phyloP scores from a whole-genome alignment of 2,888 invertebrate species.

The Lepas anatifera region DNA sequence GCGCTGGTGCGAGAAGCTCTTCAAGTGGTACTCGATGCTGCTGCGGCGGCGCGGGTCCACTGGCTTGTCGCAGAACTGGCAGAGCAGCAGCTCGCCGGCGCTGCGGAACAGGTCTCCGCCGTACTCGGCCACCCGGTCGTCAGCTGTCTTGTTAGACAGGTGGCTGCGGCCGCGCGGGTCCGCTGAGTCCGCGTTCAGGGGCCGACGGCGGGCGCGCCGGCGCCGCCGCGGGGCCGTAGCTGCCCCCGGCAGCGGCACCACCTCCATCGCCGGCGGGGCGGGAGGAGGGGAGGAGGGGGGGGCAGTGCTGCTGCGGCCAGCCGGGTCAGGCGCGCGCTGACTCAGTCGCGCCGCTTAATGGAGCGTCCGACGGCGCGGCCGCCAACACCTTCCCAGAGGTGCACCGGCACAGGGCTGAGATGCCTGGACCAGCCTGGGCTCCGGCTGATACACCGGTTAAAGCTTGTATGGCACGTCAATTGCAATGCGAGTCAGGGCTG shows the following conservation, averaged over 20 bases:
- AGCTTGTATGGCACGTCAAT: too few relatives aligned
- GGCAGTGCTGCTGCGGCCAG: not conserved
- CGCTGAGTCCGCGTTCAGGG: not conserved
- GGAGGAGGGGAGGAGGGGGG: too few relatives aligned
- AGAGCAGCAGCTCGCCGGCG: constrained; percentile 7
- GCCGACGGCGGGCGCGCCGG: not conserved
- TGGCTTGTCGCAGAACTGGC: constrained; percentile 9
- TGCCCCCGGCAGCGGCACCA: not conserved
- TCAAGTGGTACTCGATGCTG: constrained; percentile 11
- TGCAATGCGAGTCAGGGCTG: too few relatives aligned
- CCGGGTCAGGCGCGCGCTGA: not conserved
- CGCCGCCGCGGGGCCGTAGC: too few relatives aligned
- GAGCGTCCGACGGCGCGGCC: not conserved
- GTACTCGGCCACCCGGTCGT: constrained; percentile 12
- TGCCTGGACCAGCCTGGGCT: too few relatives aligned
- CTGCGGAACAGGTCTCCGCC: constrained; percentile 5
- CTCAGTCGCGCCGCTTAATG: not conserved
- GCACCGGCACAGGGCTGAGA: too few relatives aligned
- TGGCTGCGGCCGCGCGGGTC: constrained; percentile 11
- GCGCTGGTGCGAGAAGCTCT: constrained; percentile 10
- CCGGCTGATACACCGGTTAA: too few relatives aligned
- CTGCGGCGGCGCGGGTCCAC: constrained; percentile 13
- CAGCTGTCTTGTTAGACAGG: constrained; percentile 9
- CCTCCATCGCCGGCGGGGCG: not conserved
- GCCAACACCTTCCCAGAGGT: too few relatives aligned